phyloP scores from a whole-genome alignment of 2,888 invertebrate genomes.

The Torymus aiolomorphi region DNA sequence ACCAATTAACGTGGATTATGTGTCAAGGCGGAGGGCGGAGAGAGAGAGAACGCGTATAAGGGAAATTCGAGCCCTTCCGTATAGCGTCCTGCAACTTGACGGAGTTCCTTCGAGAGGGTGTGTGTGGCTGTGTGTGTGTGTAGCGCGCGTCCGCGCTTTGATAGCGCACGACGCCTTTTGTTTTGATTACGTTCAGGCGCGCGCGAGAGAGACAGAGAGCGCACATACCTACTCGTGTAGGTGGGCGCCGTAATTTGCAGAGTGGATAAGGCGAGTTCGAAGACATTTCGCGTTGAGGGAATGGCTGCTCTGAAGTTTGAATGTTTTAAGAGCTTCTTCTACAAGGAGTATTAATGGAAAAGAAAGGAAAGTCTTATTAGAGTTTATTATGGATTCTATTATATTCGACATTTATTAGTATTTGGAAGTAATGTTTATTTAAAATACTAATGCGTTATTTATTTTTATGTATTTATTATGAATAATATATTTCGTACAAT shows the following conservation, averaged over 20 bases:
- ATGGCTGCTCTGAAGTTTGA: too few relatives aligned
- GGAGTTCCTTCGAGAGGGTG: background rate
- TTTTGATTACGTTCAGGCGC: too few relatives aligned
- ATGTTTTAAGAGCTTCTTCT: background rate
- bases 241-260: too few relatives aligned
- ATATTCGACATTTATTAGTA: too few relatives aligned
- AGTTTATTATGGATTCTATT: background rate
- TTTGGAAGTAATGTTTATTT: too few relatives aligned
- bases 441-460: too few relatives aligned
- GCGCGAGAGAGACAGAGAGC: too few relatives aligned
- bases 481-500: too few relatives aligned
- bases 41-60: conserved; percentile 13
- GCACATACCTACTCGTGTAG: too few relatives aligned
- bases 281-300: too few relatives aligned
- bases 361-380: background rate
- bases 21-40: conserved; percentile 45
- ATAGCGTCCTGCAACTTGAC: background rate
- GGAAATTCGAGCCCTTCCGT: conserved; percentile 48
- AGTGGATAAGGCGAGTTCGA: too few relatives aligned
- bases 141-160: background rate
- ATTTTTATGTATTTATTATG: too few relatives aligned
- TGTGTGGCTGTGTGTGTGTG: background rate
- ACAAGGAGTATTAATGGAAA: background rate
- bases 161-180: background rate
- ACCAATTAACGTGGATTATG: conserved; percentile 70